These are phyloP conservation scores for Hiodon alosoides DNA, from an alignment of 2,113 vertebrate species.

Conservation along the genomic window DNA sequence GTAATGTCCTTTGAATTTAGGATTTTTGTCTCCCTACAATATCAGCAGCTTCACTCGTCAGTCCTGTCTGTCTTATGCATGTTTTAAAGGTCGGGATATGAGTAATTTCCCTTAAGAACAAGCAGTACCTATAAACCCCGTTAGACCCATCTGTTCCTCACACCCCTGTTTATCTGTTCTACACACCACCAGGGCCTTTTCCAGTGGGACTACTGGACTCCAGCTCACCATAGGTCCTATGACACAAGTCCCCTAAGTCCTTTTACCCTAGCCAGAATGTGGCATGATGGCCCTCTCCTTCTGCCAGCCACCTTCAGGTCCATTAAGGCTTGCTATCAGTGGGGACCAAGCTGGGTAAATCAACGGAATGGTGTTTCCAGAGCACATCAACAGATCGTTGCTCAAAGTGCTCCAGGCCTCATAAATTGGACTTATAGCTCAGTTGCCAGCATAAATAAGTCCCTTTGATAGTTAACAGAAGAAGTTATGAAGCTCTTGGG, in stretches of 20 bases:
- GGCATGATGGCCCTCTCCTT: constrained; percentile 6
- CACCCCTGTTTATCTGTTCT: constrained; percentile 46
- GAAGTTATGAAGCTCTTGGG: constrained; percentile 97
- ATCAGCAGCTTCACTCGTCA: background rate
- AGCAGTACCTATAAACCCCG: constrained; percentile 51
- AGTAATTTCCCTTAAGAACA: constrained; percentile 54
- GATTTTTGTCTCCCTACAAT: constrained; percentile 2
- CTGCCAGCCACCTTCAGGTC: constrained; percentile 58
- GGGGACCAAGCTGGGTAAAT: constrained; percentile 64
- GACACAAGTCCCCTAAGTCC: constrained; percentile 33
- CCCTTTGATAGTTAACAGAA: constrained; percentile 98
- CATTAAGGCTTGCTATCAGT: constrained; percentile 63
- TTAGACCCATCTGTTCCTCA: constrained; percentile 58
- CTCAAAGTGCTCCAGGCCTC: constrained; percentile 80
- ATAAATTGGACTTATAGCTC: constrained; percentile 97
- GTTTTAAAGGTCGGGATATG: constrained; percentile 49
- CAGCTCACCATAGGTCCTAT: constrained; percentile 34
- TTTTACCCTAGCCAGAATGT: too few relatives aligned
- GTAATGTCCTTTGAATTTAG: constrained; percentile 55
- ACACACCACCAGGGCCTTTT: constrained; percentile 31
- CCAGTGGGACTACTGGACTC: constrained; percentile 31
- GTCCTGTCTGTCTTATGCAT: constrained; percentile 35
- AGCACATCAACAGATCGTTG: constrained; percentile 78
- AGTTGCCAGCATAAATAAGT: constrained; percentile 99
- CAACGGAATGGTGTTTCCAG: constrained; percentile 83